Conservation (phyloP, 2,113 vertebrate genomes). For the Chelonoidis abingdonii region DNA sequence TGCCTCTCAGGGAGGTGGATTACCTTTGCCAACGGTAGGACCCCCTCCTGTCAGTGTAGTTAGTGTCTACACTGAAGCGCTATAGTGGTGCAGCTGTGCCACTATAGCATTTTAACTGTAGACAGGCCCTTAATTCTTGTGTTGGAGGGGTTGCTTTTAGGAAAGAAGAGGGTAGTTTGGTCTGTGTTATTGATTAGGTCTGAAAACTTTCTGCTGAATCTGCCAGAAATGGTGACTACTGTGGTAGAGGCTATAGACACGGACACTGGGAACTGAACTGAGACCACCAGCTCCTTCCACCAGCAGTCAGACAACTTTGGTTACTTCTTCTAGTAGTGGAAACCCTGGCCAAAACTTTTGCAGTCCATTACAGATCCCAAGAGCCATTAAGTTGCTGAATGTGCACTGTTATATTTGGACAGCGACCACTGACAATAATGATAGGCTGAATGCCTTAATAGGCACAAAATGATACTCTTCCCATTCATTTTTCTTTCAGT, state of each 20-base stretch:
- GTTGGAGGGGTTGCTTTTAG: neutral
- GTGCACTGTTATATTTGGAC: neutral
- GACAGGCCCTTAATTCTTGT: neutral
- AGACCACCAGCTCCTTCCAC: neutral
- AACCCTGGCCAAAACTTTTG: neutral
- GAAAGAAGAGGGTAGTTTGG: neutral
- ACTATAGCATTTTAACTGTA: too few relatives aligned
- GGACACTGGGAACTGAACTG: neutral
- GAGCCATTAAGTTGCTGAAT: neutral
- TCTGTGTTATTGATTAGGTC: neutral
- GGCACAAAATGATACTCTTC: neutral
- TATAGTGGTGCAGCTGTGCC: too few relatives aligned
- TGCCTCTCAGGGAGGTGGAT: too few relatives aligned
- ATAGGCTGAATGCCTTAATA: neutral
- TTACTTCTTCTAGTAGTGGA: neutral
- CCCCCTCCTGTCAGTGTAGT: too few relatives aligned
- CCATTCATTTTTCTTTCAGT: neutral
- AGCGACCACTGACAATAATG: neutral
- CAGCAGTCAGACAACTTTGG: neutral
- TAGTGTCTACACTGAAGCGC: too few relatives aligned
- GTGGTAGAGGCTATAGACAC: neutral
- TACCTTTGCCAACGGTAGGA: too few relatives aligned
- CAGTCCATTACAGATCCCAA: neutral
- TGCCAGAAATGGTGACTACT: too few relatives aligned
- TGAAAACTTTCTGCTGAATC: neutral